Evolutionary conservation across 2,888 invertebrate species (phyloP), one percentile per base, ranked within the genome.

Genomic region (Monochamus alternatus): DNA sequence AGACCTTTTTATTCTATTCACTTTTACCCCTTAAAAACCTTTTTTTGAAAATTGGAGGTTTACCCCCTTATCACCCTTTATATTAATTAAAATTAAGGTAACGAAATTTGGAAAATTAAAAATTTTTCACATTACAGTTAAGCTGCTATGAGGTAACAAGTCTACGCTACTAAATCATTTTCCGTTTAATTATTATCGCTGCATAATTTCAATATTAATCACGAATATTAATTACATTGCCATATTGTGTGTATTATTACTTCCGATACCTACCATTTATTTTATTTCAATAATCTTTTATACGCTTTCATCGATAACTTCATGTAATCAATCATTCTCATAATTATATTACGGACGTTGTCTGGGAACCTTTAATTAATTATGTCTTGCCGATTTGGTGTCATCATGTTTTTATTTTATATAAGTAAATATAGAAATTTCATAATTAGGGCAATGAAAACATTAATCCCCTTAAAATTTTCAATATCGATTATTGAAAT

Each of bases 241-340:
- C 44, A 43, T 44, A n/a, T 58, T 59, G 32, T 58, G 30, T 22
- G 55, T 14, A 59, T 68, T 68, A 59, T 59, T 68, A 59, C 43
- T 68, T 68, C 30, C 32, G 38, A 22, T 10, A 9, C 62, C 62
- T 10, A 10, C 62, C 62, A 32, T 71, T 71, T 71, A 47, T 62
- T 71, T 52, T 47, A 62, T 43, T 69, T 71, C 55, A 63, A 71
- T 71, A 71, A 71, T 62, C 70, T 60, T 71, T 71, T 52, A 71
- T 71, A 43, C 44, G 51, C 47, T 62, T 71, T 62, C 62, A 63
- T 71, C 70, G 63, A 63, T 52, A 63, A 63, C 51, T 32, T 52
- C 52, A 31, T 52, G 62, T 52, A 62, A 71, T 71, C 62, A 71
- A 71, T 71, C 70, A 71, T 71, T 44, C 52, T 38, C 62, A 62